A percentile compares a stretch with the other conserved stretches of the same genome.
These are phyloP conservation scores for Hedya salicella DNA, from an alignment of 2,888 invertebrate genomes.

Conservation along the genomic window DNA sequence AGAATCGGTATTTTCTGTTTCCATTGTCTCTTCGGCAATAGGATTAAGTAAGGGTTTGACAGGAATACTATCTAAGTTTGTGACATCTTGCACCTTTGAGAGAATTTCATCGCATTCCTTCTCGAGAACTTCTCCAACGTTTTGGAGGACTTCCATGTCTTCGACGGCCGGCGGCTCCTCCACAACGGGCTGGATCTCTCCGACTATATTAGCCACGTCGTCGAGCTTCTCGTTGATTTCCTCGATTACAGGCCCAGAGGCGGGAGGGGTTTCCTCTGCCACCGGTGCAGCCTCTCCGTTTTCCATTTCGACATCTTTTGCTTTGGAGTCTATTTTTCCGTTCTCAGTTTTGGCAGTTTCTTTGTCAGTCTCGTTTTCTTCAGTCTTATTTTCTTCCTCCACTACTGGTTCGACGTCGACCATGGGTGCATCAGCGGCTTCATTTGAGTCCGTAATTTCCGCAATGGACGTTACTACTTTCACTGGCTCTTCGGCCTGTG, in stretches of 20 bases:
- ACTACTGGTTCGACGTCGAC: conserved; percentile 59
- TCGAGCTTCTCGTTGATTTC: conserved; percentile 65
- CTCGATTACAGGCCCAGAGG: conserved; percentile 66
- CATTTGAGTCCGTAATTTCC: conserved; percentile 59
- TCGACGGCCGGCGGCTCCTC: conserved; percentile 66
- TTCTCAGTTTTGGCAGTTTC: conserved; percentile 63
- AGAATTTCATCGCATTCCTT: conserved; percentile 81
- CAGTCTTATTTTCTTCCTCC: conserved; percentile 50
- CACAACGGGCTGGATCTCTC: conserved; percentile 68
- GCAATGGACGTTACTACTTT: conserved; percentile 56
- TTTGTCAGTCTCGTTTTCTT: conserved; percentile 59
- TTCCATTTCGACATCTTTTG: conserved; percentile 56
- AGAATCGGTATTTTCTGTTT: conserved; percentile 70
- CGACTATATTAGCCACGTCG: conserved; percentile 66
- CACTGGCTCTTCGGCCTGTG: conserved; percentile 46
- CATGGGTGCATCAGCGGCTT: conserved; percentile 55
- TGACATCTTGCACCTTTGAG: conserved; percentile 78
- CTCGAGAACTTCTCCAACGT: conserved; percentile 74
- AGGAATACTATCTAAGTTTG: conserved; percentile 73
- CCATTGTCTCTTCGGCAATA: conserved; percentile 73
- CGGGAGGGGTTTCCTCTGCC: conserved; percentile 58
- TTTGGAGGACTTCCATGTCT: conserved; percentile 73
- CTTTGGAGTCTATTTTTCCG: conserved; percentile 56
- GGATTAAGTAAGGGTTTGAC: conserved; percentile 70
- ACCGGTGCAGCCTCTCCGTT: conserved; percentile 50